Conservation (phyloP, 2,888 invertebrate genomes). For the Mythimna lalbum region DNA sequence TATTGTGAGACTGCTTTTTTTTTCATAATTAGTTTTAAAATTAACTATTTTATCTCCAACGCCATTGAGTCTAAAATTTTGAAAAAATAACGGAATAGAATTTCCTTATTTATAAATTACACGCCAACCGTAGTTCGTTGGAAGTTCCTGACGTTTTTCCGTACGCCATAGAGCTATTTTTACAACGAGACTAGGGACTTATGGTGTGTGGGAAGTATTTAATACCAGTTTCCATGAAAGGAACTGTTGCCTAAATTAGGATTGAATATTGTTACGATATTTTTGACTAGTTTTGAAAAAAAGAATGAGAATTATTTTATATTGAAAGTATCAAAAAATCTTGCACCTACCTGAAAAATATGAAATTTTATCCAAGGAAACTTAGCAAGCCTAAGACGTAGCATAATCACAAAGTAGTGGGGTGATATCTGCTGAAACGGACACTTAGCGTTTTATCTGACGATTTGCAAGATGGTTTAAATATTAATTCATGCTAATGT, state of each 20-base stretch:
- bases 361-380: not conserved
- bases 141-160: not conserved
- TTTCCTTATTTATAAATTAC: no score
- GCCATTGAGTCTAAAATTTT: no score
- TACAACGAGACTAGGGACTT: not conserved
- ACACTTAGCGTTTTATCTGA: slow-evolving; percentile 29
- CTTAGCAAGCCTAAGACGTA: not conserved
- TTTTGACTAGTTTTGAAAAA: not conserved
- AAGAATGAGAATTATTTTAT: not conserved
- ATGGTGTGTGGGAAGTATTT: slow-evolving; percentile 1
- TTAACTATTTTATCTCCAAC: no score
- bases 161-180: slow-evolving; percentile 12
- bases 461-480: slow-evolving; percentile 32
- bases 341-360: not conserved
- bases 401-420: slow-evolving; percentile 10
- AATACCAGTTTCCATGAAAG: not conserved
- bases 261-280: not conserved
- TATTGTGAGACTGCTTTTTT: no score
- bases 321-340: not conserved
- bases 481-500: slow-evolving; percentile 37
- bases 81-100: no score
- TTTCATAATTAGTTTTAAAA: no score
- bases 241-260: not conserved
- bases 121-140: not conserved
- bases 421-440: slow-evolving; percentile 5